Base-by-base conservation (phyloP, 2,113 vertebrate species). In the Lepisosteus osseus region DNA sequence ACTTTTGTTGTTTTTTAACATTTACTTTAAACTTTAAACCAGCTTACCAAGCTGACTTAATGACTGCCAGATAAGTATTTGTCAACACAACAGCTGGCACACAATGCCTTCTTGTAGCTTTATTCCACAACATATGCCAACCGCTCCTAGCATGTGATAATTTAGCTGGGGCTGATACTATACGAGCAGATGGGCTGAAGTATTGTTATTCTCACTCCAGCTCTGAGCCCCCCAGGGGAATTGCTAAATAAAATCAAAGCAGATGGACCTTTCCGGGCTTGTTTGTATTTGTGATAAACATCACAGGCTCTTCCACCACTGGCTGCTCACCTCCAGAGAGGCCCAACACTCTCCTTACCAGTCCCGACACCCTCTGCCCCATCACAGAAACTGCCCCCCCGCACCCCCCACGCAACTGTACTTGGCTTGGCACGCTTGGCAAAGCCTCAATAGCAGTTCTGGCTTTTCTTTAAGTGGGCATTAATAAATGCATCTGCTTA, bases 121-220 rank as follows among this genome's bases (percentile, higher is more conserved):
- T 95, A 96, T 96, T 94, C 93, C 90, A 92, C 90, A 94, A 90
- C 95, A 97, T 96, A 96, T 96, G 95, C 93, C 95, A 94, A 92
- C 90, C 90, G 91, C 93, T 94, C 92, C 86, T 92, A 93, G 92
- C 88, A 91, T 89, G 93, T 90, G 94, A 95, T 96, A 97, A 97
- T 95, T 95, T 95, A 95, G 94, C 92, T 88, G 87, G 85, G 88
- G 89, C 87, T 91, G 90, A 90, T 90, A 89, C 88, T 92, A 89
- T 88, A 83, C 88, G 89, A 95, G 93, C 95, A 97, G 95, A 96
- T 96, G 95, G 94, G 93, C 89, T 90, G 80, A 87, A 94, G 92
- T 94, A 94, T 96, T 96, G 94, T 96, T 94, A 95, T 96, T 95
- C 94, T 94, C 93, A 86, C 93, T 93, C 93, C 87, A 89, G 90